Evolutionary conservation across 2,113 vertebrate species (phyloP), one percentile per base, ranked within the genome.

Genomic region (Todiramphus saurophagus): DNA sequence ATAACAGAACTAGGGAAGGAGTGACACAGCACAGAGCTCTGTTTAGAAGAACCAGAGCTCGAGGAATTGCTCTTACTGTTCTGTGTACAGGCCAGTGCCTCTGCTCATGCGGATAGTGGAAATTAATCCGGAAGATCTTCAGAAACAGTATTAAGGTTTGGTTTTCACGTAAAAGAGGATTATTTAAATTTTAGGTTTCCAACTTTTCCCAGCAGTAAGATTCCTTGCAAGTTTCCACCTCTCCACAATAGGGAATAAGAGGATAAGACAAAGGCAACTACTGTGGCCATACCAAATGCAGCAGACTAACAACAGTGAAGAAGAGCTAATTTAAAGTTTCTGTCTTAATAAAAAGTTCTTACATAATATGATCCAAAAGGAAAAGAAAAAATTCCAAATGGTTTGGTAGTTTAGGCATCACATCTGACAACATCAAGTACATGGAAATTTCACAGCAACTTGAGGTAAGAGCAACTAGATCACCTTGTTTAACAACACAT

Each of bases 1-100:
- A 27, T 0, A 63, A 31, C n/a, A 72, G 31, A 31, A 86, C 53
- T 44, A 14, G 0, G 0, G 39, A 67, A 79, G 43, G 3, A 83
- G 24, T 1, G 17, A n/a, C 62, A 41, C 0, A 3, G 59, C 68
- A n/a, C 25, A 7, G 75, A 75, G 62, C 21, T 75, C 41, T 53
- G 56, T 5, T 23, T 27, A 13, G 8, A 84, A 70, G 31, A 43
- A 9, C 11, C 1, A 1, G n/a, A 35, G 48, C 35, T 39, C 66
- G 41, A 82, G 66, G 41, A 1, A 2, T 56, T 75, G 82, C 24
- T 72, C 70, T 39, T 31, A 21, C 39, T 82, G 16, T 23, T 30
- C 37, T 58, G 33, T 2, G 60, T 43, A 23, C 27, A 43, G 79
- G 37, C 30, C 2, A 7, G 44, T 16, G 69, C 44, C 43, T 62